These are phyloP conservation scores for Yponomeuta cagnagella DNA, from an alignment of 2,888 invertebrate genomes.

Conservation along the genomic window DNA sequence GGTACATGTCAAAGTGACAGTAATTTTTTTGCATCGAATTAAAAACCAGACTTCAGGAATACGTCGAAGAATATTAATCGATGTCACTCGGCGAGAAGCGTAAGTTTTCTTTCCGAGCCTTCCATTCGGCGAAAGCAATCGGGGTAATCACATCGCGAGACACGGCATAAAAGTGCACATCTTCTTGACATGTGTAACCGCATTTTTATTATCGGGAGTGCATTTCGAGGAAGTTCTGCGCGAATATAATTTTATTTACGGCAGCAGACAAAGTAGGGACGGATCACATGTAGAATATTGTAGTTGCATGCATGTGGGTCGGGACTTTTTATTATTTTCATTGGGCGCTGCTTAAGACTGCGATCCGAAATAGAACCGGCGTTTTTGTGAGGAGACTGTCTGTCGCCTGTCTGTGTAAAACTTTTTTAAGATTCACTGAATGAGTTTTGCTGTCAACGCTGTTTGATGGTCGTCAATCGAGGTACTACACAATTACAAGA, in stretches of 20 bases:
- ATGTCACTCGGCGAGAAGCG: constrained; percentile 7
- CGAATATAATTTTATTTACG: constrained; percentile 1
- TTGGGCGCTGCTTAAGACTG: neutral
- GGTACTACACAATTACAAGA: too few relatives aligned
- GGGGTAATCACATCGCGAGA: constrained; percentile 39
- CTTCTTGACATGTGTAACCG: constrained; percentile 15
- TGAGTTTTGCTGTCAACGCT: neutral
- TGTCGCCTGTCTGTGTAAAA: constrained; percentile 4
- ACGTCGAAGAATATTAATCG: too few relatives aligned
- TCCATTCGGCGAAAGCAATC: constrained; percentile 28
- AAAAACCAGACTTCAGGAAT: too few relatives aligned
- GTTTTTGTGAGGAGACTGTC: constrained; percentile 11
- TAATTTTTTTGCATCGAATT: too few relatives aligned
- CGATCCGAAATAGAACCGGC: constrained; percentile 5
- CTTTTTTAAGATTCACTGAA: constrained; percentile 8
- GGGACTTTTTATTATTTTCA: neutral
- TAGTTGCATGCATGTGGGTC: neutral
- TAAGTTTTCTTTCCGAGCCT: constrained; percentile 1
- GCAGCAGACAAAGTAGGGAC: neutral
- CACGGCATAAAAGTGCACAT: constrained; percentile 34
- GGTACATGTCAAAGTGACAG: too few relatives aligned
- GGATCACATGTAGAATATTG: neutral
- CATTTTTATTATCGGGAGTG: constrained; percentile 11
- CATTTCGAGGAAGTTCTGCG: constrained; percentile 9
- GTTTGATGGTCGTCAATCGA: too few relatives aligned